phyloP scores from a whole-genome alignment of 2,113 vertebrate genomes.

The Aegypius monachus region DNA sequence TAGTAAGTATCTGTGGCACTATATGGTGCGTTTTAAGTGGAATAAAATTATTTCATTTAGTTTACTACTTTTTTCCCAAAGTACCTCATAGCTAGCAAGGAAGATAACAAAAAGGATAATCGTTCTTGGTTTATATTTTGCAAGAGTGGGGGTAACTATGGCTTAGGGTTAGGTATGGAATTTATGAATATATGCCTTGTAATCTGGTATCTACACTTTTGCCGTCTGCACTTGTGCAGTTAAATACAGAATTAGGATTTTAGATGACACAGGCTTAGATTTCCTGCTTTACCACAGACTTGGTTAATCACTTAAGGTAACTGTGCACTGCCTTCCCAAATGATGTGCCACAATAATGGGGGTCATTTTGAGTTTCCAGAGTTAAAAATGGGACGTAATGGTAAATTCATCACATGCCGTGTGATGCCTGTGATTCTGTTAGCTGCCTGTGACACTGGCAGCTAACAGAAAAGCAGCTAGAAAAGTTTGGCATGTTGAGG shows the following conservation, averaged over 20 bases:
- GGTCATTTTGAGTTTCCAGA: neutral
- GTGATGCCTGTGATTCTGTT: neutral
- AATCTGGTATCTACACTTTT: neutral
- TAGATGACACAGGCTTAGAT: neutral
- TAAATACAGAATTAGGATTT: neutral
- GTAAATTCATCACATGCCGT: neutral
- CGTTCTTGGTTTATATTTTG: neutral
- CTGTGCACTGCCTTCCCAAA: neutral
- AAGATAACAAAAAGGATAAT: neutral
- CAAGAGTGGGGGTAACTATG: neutral
- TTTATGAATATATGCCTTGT: neutral
- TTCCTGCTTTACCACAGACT: neutral
- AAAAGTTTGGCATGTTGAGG: neutral
- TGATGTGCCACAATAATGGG: neutral
- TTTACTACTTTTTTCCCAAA: neutral
- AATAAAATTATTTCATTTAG: neutral
- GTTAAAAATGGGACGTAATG: neutral
- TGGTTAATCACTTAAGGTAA: neutral
- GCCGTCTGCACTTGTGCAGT: neutral
- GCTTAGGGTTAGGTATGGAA: neutral
- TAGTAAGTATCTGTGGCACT: neutral
- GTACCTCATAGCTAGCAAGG: neutral
- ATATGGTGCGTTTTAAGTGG: neutral
- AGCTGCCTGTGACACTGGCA: neutral
- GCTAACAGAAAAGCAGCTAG: neutral